Evolutionary conservation across 53 echinoderm and acorn worm genomes (phyloP), one percentile per base, ranked within the genome.

Genomic region (Zoroaster sp.): DNA sequence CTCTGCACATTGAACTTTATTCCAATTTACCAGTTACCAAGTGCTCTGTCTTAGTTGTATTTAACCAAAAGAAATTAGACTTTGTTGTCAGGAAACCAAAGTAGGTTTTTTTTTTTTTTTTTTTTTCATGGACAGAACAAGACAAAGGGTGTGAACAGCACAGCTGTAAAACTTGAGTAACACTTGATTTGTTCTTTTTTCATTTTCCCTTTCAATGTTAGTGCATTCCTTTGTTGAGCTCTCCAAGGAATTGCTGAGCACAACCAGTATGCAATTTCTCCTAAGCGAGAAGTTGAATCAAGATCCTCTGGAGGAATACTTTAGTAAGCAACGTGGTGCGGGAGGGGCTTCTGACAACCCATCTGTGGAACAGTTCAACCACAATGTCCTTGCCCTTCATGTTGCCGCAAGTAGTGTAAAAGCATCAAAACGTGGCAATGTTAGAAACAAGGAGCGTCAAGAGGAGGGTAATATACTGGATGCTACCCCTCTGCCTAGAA

Each of bases 181-280:
- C 14, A 14, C 49, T 47, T 47, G 8, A 14, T 14, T 47, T 8
- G 49, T 47, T 47, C 6, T 46, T 12, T 46, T 46, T 46, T 46
- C 6, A 8, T 46, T 12, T 12, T 8, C 46, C 6, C 12, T 12
- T 12, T 8, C 6, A 46, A 8, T 63, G 20, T 11, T 11, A 70
- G 71, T 70, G 3, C 73, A 73, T 42, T 73, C 73, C 73, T 73
- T 73, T n/a, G 42, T 73, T 40, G 73, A 73, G n/a, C 20, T 73
- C 1, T 28, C 21, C 42, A 73, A 73, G 11, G 42, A 18, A 1
- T 41, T 73, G 73, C 42, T 73, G 9, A 10, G 20, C 4, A 40
- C 73, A 1, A 41, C 73, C 1, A 41, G n/a, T 42, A 73, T 73
- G 2, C 5, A 23, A 1, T 73, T 73, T 14, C 41, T 73, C 2